Base-by-base conservation (phyloP, 1,140 invertebrate genomes). In the Drosophila quadrilineata region DNA sequence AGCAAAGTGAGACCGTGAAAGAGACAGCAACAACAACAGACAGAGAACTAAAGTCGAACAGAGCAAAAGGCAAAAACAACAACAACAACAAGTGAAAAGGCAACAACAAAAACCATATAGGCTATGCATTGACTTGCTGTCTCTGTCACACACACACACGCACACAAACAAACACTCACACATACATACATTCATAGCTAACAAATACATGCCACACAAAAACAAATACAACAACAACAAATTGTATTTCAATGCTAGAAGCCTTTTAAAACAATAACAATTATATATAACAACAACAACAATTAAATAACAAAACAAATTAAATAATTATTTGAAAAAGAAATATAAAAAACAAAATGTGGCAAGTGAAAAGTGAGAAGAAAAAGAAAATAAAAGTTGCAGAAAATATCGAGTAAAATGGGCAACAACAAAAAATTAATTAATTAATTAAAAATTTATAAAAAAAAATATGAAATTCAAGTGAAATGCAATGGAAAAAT, bases 291-390 rank as follows among this genome's bases (percentile, higher is more conserved):
- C 26, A 72, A 71, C 24, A 50, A 36, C 24, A 36, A 63, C 36
- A 45, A 68, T 52, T 58, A 75, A 75, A 58, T 74, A 52, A 71
- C 60, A 43, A 48, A 29, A 33, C 33, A 29, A 58, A 52, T 41
- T 46, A 74, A 62, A 46, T 60, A 35, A 70, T 64, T 21, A 65
- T 28, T 45, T 22, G 14, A 28, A 45, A 19, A 28, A 43, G 12
- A 4, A 24, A 16, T 5, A 46, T 56, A n/a, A n/a, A n/a, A n/a
- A n/a, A n/a, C n/a, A n/a, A 71, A 56, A 57, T 48, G 69, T 56
- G 63, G 31, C 57, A 62, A 74, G 53, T 70, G 45, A 58, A 74
- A 21, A 53, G 68, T 48, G 28, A 40, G 50, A 52, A 45, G 14
- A 10, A 43, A 62, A 58, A 22, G 17, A 33, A 67, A 50, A 28